Base-by-base conservation (phyloP, 1,140 invertebrate species). In the Aphis gossypii region DNA sequence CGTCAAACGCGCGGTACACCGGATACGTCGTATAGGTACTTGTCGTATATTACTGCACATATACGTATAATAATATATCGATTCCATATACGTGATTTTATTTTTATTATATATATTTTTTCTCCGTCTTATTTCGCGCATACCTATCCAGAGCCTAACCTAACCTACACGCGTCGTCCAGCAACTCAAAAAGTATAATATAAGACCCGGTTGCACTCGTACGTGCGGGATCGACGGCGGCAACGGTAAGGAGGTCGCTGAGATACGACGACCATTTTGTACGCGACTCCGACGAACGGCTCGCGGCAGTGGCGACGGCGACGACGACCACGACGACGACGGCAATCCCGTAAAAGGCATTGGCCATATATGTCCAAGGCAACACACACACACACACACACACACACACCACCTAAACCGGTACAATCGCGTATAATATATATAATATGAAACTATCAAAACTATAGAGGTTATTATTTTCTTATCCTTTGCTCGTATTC, bases 341-440 rank as follows among this genome's bases (percentile, higher is more conserved):
- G 86, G 8, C 44, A 46, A 83, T 82, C 90, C 91, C 91, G 91
- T 93, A 93, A 93, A 93, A 93, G 91, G 91, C 11, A 93, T 93
- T 93, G 91, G 91, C 91, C 91, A 54, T 93, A 93, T 93, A 93
- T 60, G 91, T 84, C 20, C 68, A 51, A 35, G 48, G 35, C 91
- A 92, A 93, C 54, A 82, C 23, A 87, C 25, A 87, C 41, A 11
- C 20, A 25, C 23, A 21, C 41, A 93, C 54, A 82, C 23, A 87
- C 25, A 87, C 41, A 11, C 20, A 25, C 23, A 21, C 41, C 30
- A 30, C 35, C 41, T 11, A 93, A 93, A 93, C 91, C 91, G 91
- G 91, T 93, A 83, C 48, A 38, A 8, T 20, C 76, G n/a, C 54
- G 46, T 60, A 76, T n/a, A 56, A 90, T 56, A 68, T 60, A 44